phyloP scores from a whole-genome alignment of 23 tunicate genomes.

The Ciona savignyi region DNA sequence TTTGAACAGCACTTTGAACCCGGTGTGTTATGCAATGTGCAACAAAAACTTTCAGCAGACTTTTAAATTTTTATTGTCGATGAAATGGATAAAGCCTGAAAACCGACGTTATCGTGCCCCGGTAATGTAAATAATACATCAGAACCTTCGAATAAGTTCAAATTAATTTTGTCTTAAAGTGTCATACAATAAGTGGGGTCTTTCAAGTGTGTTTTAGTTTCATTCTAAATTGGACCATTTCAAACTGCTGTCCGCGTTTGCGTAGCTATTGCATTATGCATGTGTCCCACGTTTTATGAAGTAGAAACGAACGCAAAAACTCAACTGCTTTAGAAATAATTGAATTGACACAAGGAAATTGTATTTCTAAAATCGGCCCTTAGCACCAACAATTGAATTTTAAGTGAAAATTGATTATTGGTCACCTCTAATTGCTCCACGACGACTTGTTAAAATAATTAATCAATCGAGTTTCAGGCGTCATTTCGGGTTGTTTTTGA shows the following conservation, averaged over 20 bases:
- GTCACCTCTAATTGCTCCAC: background rate
- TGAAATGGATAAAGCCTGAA: constrained; percentile 40
- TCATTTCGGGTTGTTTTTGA: too few relatives aligned
- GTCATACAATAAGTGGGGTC: too few relatives aligned
- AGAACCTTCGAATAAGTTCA: too few relatives aligned
- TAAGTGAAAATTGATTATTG: background rate
- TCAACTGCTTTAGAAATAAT: background rate
- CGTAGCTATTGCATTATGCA: background rate
- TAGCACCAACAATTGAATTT: background rate
- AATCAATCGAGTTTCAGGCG: too few relatives aligned
- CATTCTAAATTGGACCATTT: too few relatives aligned
- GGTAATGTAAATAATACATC: background rate
- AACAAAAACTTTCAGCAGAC: constrained; percentile 60
- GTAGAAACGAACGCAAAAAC: background rate
- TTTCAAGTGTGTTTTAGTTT: too few relatives aligned
- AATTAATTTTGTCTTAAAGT: too few relatives aligned
- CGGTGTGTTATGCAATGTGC: constrained; percentile 91
- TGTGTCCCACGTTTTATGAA: background rate
- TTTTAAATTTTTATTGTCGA: constrained; percentile 41
- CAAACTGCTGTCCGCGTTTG: background rate
- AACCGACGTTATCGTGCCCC: background rate
- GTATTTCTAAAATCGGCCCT: background rate
- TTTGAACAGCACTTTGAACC: constrained; percentile 89
- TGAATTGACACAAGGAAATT: background rate
- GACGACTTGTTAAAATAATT: too few relatives aligned